A percentile compares a stretch with the other conserved stretches of the same genome.
These are phyloP conservation scores for Tamias sibiricus DNA, from an alignment of 2,113 vertebrate species.

Conservation along the genomic window DNA sequence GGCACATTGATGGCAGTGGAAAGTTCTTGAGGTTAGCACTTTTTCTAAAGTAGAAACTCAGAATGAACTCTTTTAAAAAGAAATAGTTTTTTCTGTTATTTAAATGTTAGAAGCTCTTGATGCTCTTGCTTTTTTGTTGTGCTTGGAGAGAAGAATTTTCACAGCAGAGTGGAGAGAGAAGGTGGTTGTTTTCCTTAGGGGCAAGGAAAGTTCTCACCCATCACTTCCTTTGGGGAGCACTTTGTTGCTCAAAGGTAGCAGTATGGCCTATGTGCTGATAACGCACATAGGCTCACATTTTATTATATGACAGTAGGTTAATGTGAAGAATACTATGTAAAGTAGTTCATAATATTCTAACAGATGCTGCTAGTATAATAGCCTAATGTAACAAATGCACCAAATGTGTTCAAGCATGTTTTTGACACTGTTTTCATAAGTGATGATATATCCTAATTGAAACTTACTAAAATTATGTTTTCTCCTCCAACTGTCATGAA, in stretches of 20 bases:
- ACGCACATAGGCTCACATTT: constrained; percentile 3
- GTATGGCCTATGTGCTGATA: not conserved
- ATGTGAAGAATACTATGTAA: constrained; percentile 2
- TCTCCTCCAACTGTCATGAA: constrained; percentile 67
- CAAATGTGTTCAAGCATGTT: constrained; percentile 45
- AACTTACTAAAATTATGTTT: constrained; percentile 70
- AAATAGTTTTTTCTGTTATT: not conserved
- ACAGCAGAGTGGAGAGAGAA: not conserved
- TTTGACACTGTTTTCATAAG: constrained; percentile 71
- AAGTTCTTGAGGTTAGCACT: not conserved
- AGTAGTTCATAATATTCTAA: constrained; percentile 16
- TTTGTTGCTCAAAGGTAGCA: not conserved
- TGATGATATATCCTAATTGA: constrained; percentile 62
- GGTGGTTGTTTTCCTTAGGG: not conserved
- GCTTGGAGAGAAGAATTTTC: not conserved
- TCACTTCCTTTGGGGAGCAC: not conserved
- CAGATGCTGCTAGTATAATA: constrained; percentile 59
- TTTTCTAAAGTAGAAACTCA: not conserved
- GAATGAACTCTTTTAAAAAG: not conserved
- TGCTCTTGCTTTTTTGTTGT: not conserved
- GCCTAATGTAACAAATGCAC: constrained; percentile 7
- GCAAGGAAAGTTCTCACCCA: not conserved
- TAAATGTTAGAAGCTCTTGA: not conserved
- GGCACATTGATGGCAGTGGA: not conserved
- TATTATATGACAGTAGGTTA: not conserved